Evolutionary conservation across 2,888 invertebrate species (phyloP), one percentile per base, ranked within the genome.

Genomic region (Lymantria dispar): DNA sequence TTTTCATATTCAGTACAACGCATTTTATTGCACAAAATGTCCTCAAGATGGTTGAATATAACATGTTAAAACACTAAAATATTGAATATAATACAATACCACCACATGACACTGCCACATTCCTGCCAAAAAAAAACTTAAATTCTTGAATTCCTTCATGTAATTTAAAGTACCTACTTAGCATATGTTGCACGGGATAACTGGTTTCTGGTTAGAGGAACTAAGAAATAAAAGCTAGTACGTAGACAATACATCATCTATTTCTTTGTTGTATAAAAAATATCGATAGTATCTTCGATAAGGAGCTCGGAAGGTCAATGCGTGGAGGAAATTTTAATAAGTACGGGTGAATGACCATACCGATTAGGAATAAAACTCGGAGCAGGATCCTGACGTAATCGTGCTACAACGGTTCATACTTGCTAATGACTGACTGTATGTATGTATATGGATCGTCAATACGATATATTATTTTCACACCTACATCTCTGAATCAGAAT

Each of bases 271-370:
- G 38, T 38, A 12, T 38, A 12, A 65, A 61, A 56, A 54, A 39
- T 42, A 60, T 62, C 56, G 64, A 63, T 64, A 61, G 53, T 56
- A 51, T 50, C 47, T 43, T 40, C 60, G 56, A 60, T 61, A 62
- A 60, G 50, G 37, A 50, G 43, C 48, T 48, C 56, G 48, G 54
- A 63, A 64, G 60, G 47, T 40, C 40, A 57, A 48, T 66, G 68
- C 60, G 65, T 60, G 64, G 58, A 64, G 66, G 60, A 69, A 70
- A 72, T 78, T 64, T 67, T 69, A 72, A 73, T 71, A 68, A 61
- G 56, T 54, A 48, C 56, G 60, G 84, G 79, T 86, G 79, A 85
- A 85, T 77, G 85, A 79, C 82, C 76, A 70, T 50, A 53, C 72
- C 59, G 66, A 77, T 77, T 76, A 74, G 74, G 76, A 77, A 71